Evolutionary conservation across 2,113 vertebrate species (phyloP).

Genomic region (Crotophaga sulcirostris): DNA sequence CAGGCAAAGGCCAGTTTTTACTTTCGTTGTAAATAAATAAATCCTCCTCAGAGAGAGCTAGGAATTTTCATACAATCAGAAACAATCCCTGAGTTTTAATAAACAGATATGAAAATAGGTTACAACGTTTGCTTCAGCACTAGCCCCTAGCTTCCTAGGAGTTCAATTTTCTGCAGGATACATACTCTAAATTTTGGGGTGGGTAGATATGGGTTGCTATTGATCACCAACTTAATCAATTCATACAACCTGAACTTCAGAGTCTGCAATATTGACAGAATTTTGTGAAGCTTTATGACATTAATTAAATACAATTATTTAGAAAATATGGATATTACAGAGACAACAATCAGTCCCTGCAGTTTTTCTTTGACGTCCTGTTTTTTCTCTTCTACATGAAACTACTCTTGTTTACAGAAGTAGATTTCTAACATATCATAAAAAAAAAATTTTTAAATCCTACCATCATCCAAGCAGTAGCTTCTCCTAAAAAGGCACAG

Average conservation of each 20-base stretch:
- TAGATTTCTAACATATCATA: constrained; percentile 4
- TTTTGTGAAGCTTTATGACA: background rate
- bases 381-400: background rate
- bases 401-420: background rate
- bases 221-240: background rate
- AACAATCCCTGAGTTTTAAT: background rate
- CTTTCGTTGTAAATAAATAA: background rate
- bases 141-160: background rate
- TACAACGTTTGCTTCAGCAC: background rate
- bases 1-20: background rate
- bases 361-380: background rate
- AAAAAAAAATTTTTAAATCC: constrained; percentile 21
- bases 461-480: background rate
- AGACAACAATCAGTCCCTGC: background rate
- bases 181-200: background rate
- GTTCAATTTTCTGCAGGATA: background rate
- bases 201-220: background rate
- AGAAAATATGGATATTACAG: background rate
- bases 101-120: background rate
- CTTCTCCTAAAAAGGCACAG: background rate
- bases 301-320: background rate
- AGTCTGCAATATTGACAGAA: background rate
- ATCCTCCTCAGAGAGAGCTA: background rate
- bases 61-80: background rate
- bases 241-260: background rate